Base-by-base conservation (phyloP, 2,888 invertebrate genomes). In the Andrena camellia region DNA sequence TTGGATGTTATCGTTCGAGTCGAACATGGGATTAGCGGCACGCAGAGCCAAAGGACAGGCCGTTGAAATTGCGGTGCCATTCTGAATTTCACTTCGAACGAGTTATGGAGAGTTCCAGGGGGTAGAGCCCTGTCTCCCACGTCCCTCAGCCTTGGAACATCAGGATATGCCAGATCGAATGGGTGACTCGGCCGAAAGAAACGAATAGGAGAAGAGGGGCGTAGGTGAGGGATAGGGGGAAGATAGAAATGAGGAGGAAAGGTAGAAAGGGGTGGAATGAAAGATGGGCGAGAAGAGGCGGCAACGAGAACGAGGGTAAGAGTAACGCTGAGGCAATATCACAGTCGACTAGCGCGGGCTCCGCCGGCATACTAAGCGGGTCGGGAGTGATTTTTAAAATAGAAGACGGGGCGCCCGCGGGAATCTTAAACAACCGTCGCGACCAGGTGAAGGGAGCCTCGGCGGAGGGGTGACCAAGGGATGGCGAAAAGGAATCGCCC, bases 321-420 rank as follows among this genome's bases (percentile, higher is more conserved):
- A 84, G 80, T 76, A 89, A 88, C 86, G 86, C 76, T 81, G 78
- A 90, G 89, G 93, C 91, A 93, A 92, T 93, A 93, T 93, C 92
- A 92, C 93, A 92, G 92, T 92, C 90, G 92, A 93, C 92, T 91
- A 90, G 90, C 90, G 83, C 89, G 88, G 88, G 87, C 86, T 87
- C 83, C 84, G 85, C 81, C 87, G 87, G 92, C 92, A 92, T 93
- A 92, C 92, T 90, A 92, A 92, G 90, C 89, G 90, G 74, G 86
- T 68, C 64, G 86, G 23, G 89, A 90, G 91, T 91, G 92, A 93
- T 92, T 92, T 92, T 92, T 91, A 91, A 92, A 92, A 92, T 90
- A 92, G 90, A 90, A 86, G 89, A 89, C 86, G 89, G 84, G 87
- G 72, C 84, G 89, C 88, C 86, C 86, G 84, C 86, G 88, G 90